Evolutionary conservation across 2,888 invertebrate species (phyloP).

Genomic region (Tolmerus cingulatus): DNA sequence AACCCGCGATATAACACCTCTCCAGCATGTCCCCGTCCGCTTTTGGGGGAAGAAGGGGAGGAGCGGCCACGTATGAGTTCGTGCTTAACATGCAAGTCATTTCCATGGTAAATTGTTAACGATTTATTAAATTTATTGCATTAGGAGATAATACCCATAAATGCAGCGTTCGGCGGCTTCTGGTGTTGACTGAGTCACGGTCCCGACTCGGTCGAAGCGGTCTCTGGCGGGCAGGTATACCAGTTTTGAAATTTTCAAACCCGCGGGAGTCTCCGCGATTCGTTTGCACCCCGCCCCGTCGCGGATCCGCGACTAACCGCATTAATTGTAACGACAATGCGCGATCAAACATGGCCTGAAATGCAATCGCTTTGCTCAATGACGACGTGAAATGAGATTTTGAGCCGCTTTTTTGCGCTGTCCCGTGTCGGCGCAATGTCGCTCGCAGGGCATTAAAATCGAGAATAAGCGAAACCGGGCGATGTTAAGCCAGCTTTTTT

Average conservation of each 20-base stretch:
- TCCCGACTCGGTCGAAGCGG: background rate
- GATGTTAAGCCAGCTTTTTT: background rate
- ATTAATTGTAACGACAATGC: constrained; percentile 29
- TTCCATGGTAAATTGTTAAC: constrained; percentile 33
- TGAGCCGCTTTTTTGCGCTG: background rate
- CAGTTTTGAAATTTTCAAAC: constrained; percentile 17
- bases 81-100: constrained; percentile 26
- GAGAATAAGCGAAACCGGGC: background rate
- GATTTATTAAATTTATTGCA: constrained; percentile 37
- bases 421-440: background rate
- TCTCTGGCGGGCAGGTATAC: background rate
- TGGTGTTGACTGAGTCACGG: constrained; percentile 31
- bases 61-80: background rate
- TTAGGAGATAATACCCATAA: constrained; percentile 35
- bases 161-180: constrained; percentile 19
- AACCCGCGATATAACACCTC: background rate
- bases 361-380: constrained; percentile 11
- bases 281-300: background rate
- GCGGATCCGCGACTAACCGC: background rate
- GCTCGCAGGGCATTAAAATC: background rate
- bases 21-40: background rate
- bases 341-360: constrained; percentile 17
- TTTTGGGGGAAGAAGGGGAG: background rate
- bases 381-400: constrained; percentile 14
- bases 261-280: background rate